Conservation (phyloP, 1,140 invertebrate species). For the Odontomachus brunneus region DNA sequence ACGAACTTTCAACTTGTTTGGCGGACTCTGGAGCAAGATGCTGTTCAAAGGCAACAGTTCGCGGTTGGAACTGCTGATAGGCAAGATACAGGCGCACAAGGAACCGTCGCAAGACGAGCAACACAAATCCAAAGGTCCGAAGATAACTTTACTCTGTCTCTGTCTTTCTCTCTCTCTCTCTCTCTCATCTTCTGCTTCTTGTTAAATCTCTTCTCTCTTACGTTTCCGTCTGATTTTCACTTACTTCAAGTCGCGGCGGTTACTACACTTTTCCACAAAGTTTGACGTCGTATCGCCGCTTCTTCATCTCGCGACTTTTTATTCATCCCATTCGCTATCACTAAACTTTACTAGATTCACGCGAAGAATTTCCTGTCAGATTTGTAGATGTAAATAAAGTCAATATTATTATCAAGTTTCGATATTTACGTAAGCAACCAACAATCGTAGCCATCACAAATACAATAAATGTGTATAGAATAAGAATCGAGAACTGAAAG, state of each 20-base stretch:
- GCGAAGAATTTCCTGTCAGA: not conserved
- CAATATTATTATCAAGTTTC: not conserved
- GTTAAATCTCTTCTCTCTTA: too few species aligned
- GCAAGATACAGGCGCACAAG: constrained; percentile 93
- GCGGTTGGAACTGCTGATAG: constrained; percentile 91
- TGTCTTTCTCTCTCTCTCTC: not conserved
- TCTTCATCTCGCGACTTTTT: constrained; percentile 2
- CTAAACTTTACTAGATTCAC: not conserved
- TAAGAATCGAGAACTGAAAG: too few species aligned
- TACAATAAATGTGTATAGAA: too few species aligned
- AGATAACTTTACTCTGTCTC: not conserved
- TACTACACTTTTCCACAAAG: constrained; percentile 16
- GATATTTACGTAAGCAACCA: not conserved
- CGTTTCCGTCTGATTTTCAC: constrained; percentile 13
- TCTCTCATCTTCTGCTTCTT: not conserved
- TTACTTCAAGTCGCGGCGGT: not conserved
- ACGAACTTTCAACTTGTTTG: not conserved
- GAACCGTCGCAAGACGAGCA: constrained; percentile 81
- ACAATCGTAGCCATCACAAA: not conserved
- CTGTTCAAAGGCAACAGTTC: constrained; percentile 93
- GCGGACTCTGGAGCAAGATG: constrained; percentile 84
- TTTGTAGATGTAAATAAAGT: not conserved
- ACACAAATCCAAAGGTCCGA: constrained; percentile 78
- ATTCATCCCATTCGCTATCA: not conserved
- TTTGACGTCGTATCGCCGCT: not conserved